These are phyloP conservation scores for Miltochrista miniata DNA, from an alignment of 2,888 invertebrate genomes.

Conservation along the genomic window DNA sequence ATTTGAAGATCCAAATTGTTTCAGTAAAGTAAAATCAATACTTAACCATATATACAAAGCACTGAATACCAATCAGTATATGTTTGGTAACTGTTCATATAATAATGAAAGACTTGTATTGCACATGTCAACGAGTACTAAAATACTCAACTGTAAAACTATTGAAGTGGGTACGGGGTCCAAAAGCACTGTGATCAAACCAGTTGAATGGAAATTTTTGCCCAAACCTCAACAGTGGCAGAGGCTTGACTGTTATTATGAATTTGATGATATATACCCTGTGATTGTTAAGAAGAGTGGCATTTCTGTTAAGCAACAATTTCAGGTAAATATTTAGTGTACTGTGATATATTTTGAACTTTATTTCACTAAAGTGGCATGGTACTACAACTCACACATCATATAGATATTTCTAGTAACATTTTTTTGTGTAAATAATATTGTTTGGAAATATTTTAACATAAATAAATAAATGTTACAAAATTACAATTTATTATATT, in stretches of 20 bases:
- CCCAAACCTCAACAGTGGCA: slow-evolving; percentile 89
- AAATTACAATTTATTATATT: too few relatives aligned
- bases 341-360: too few relatives aligned
- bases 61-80: slow-evolving; percentile 79
- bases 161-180: slow-evolving; percentile 78
- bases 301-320: slow-evolving; percentile 87
- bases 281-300: slow-evolving; percentile 85
- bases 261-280: slow-evolving; percentile 90
- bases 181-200: slow-evolving; percentile 80
- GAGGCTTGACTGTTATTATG: slow-evolving; percentile 89
- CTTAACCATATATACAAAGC: slow-evolving; percentile 83
- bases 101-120: slow-evolving; percentile 86
- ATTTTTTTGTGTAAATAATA: too few relatives aligned
- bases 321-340: slow-evolving; percentile 78
- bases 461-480: too few relatives aligned
- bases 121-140: slow-evolving; percentile 80
- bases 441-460: too few relatives aligned
- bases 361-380: too few relatives aligned
- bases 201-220: slow-evolving; percentile 91
- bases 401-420: too few relatives aligned
- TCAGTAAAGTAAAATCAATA: slow-evolving; percentile 83
- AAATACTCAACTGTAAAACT: slow-evolving; percentile 85
- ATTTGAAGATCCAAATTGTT: slow-evolving; percentile 81
- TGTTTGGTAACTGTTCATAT: slow-evolving; percentile 83
- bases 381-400: too few relatives aligned